phyloP scores from a whole-genome alignment of 2,113 vertebrate species.

The Clarias macrocephalus region DNA sequence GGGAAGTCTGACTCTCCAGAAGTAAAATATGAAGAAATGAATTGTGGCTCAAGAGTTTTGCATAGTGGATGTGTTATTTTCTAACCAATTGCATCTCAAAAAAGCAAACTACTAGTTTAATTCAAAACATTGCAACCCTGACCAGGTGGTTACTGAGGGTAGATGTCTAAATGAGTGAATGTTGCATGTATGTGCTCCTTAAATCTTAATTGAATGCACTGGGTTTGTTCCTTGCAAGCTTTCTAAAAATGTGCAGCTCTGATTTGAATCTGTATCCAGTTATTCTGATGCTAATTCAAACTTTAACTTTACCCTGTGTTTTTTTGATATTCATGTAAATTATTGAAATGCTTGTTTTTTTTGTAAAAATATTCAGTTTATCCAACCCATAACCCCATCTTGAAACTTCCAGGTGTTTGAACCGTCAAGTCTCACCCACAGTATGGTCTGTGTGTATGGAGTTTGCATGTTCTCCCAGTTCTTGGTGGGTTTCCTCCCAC shows the following conservation, averaged over 20 bases:
- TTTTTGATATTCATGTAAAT: not conserved
- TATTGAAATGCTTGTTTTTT: not conserved
- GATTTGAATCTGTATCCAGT: no score
- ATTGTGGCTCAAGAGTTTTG: no score
- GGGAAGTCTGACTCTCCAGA: no score
- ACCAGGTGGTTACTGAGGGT: not conserved
- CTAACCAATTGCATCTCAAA: not conserved
- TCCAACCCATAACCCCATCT: not conserved
- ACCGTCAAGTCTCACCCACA: no score
- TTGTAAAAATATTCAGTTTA: not conserved
- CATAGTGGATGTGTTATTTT: not conserved
- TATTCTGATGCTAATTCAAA: not conserved
- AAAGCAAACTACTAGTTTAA: not conserved
- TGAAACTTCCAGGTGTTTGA: not conserved
- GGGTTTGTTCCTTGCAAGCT: no score
- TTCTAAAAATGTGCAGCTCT: not conserved
- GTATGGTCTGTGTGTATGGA: no score
- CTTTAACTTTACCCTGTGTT: not conserved
- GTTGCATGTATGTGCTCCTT: not conserved
- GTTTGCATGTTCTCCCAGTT: no score
- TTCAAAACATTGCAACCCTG: not conserved
- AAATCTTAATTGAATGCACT: not conserved
- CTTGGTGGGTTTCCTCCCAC: no score
- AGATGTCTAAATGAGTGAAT: not conserved
- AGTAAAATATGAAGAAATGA: no score